Conservation (phyloP, 2,797 vertebrate genomes). For the Pipistrellus pipistrellus region DNA sequence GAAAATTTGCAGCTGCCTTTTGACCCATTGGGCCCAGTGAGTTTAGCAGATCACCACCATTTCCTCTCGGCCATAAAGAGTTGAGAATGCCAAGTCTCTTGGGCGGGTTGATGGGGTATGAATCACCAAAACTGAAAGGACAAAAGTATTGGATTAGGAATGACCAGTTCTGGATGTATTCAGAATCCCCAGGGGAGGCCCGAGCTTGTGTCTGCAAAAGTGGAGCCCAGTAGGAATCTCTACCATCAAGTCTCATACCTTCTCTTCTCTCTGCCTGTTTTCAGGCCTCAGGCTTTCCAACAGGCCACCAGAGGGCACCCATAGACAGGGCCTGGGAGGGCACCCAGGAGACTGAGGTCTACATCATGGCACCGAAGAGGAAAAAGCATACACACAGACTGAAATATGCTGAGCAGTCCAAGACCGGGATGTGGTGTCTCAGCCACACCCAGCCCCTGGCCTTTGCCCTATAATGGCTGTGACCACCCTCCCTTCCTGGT, state of each 20-base stretch:
- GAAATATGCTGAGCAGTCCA: background rate
- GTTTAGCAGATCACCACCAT: background rate
- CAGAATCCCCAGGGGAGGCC: background rate
- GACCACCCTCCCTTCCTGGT: background rate
- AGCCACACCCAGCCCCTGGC: background rate
- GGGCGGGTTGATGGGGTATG: background rate
- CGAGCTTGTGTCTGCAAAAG: background rate
- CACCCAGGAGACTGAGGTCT: rapidly evolving
- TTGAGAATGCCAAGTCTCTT: background rate
- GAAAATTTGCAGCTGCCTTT: background rate
- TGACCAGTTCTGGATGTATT: background rate
- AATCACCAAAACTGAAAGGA: background rate
- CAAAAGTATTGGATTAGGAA: background rate
- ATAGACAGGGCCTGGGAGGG: conserved; percentile 50
- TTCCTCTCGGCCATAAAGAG: background rate
- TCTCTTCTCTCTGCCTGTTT: background rate
- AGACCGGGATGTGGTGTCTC: background rate
- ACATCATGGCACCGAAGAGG: background rate
- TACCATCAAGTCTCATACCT: background rate
- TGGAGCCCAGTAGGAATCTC: background rate
- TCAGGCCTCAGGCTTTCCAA: background rate
- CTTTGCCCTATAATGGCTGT: background rate
- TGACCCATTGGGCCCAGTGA: background rate
- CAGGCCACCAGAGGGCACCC: conserved; percentile 77
- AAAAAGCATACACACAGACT: background rate